Evolutionary conservation across 2,888 invertebrate genomes (phyloP).

Genomic region (Allolobophora icterica): DNA sequence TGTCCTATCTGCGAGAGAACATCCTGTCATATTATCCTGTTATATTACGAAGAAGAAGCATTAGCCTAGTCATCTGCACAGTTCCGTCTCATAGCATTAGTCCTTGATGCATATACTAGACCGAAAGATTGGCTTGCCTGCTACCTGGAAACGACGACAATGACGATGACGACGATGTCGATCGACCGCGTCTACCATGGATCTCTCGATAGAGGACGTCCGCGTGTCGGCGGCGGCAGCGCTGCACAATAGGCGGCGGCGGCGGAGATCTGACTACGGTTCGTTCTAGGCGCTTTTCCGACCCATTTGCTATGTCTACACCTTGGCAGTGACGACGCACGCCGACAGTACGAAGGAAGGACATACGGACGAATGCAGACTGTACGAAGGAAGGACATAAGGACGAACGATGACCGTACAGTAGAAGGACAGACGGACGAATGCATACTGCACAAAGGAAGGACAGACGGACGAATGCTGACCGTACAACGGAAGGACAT

Average conservation of each 20-base stretch:
- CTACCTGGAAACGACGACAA: constrained; percentile 4
- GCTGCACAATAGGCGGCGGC: not conserved
- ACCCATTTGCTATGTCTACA: not conserved
- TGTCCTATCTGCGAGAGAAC: not conserved
- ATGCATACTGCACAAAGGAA: no score
- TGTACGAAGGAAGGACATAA: no score
- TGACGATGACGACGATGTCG: not conserved
- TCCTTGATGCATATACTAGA: no score
- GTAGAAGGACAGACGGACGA: no score
- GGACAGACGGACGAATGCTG: no score
- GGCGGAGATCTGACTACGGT: not conserved
- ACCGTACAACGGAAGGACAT: no score
- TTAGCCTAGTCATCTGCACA: not conserved
- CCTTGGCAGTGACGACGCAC: not conserved
- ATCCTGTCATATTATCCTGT: not conserved
- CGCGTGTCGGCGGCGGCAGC: not conserved
- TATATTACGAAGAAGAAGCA: not conserved
- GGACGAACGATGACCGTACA: no score
- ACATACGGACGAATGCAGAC: no score
- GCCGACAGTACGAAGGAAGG: no score
- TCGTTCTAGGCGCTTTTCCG: not conserved
- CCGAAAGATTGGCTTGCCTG: not conserved
- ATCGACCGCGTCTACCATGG: not conserved
- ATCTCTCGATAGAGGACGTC: not conserved
- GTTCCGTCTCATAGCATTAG: no score